Evolutionary conservation across 2,888 invertebrate genomes (phyloP).

Genomic region (Cephus spinipes): DNA sequence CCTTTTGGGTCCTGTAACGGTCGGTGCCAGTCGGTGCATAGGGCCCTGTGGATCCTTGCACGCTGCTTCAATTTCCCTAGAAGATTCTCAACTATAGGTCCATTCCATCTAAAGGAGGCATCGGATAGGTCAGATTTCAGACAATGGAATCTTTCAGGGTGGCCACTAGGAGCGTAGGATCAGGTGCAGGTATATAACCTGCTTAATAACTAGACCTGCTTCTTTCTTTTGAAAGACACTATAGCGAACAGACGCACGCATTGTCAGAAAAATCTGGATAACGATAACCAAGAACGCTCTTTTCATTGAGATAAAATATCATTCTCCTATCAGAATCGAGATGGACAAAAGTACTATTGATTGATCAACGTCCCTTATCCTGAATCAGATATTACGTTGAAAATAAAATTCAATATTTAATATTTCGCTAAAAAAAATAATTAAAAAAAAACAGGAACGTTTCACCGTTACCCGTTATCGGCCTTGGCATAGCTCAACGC

Average conservation of each 20-base stretch:
- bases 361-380: too few relatives aligned
- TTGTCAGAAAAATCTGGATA: not conserved
- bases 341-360: not conserved
- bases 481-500: not conserved
- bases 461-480: not conserved
- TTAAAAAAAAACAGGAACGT: not conserved
- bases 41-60: not conserved
- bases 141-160: not conserved
- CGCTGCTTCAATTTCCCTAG: not conserved
- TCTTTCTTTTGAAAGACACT: not conserved
- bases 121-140: not conserved
- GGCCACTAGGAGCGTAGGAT: not conserved
- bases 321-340: not conserved
- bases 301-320: not conserved
- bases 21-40: not conserved
- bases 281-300: not conserved
- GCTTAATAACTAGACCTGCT: not conserved
- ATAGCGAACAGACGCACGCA: not conserved
- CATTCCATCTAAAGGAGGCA: not conserved
- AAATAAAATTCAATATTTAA: not conserved
- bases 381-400: too few relatives aligned
- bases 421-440: not conserved
- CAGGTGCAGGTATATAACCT: not conserved
- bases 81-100: not conserved
- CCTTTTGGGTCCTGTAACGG: not conserved